Conservation (phyloP, 64 coral and sea anemone genomes). For the Exaiptasia diaphana region DNA sequence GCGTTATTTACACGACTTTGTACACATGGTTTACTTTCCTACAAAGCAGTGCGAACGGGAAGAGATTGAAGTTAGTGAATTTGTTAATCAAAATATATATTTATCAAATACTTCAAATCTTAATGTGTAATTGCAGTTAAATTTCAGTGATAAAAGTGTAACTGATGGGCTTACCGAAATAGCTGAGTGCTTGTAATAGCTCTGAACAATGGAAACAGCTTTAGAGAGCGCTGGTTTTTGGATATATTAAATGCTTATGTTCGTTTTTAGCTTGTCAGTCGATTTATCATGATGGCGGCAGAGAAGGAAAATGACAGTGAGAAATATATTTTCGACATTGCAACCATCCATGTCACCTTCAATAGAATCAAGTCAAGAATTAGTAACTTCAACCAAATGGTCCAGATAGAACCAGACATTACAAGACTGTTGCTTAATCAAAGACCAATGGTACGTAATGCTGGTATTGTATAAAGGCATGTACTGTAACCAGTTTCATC, state of each 20-base stretch:
- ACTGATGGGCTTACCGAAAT: no score
- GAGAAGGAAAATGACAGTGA: neutral
- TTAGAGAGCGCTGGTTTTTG: no score
- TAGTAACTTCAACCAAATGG: neutral
- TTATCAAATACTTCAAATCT: neutral
- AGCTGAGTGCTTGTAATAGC: no score
- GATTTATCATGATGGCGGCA: neutral
- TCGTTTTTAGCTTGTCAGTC: neutral
- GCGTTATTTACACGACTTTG: slow-evolving; percentile 56
- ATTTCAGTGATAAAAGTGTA: no score
- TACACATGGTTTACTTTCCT: slow-evolving; percentile 37
- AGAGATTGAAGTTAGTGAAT: neutral
- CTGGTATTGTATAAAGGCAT: no score
- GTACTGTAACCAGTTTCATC: no score
- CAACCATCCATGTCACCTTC: neutral
- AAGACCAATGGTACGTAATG: no score
- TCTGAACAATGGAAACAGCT: no score
- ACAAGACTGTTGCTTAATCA: neutral
- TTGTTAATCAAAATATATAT: neutral
- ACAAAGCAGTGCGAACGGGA: neutral
- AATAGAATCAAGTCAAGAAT: neutral
- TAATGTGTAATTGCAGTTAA: neutral
- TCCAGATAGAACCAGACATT: neutral
- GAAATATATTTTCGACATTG: neutral
- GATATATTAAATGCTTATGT: neutral